A percentile compares a stretch with the other conserved stretches of the same genome.
Evolutionary conservation across 2,888 invertebrate species (phyloP).

Genomic region (Amorpha juglandis): DNA sequence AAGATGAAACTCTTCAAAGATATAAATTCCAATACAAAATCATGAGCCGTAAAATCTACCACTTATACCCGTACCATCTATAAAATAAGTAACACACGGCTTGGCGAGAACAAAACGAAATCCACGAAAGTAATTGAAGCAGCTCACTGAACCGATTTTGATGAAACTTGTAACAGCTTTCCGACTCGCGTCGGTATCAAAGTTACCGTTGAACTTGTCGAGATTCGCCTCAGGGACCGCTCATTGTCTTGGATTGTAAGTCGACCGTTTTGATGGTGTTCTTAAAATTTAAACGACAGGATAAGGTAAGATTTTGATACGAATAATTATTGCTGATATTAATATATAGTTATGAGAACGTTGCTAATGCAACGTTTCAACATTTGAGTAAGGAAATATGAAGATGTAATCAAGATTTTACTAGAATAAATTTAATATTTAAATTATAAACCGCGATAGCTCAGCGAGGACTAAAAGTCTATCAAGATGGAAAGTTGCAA

Average conservation of each 20-base stretch:
- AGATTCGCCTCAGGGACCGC: slow-evolving; percentile 16
- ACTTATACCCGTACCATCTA: not conserved
- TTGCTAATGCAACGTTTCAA: no score
- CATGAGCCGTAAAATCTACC: not conserved
- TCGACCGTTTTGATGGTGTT: slow-evolving; percentile 8
- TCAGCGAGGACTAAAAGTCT: no score
- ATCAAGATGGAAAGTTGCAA: no score
- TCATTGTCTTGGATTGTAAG: slow-evolving; percentile 23
- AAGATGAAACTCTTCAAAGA: not conserved
- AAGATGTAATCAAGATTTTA: no score
- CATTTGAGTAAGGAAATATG: no score
- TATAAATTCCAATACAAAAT: slow-evolving; percentile 1
- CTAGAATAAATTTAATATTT: no score
- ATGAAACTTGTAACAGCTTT: slow-evolving; percentile 28
- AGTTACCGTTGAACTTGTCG: slow-evolving; percentile 21
- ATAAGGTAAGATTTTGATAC: not conserved
- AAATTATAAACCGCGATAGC: no score
- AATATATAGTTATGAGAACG: no score
- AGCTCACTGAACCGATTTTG: slow-evolving; percentile 26
- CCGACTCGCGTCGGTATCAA: slow-evolving; percentile 25
- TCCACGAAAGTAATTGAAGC: slow-evolving; percentile 25
- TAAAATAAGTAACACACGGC: slow-evolving; percentile 20
- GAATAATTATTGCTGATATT: no score
- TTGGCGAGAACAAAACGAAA: slow-evolving; percentile 21
- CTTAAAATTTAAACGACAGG: not conserved